phyloP scores from a whole-genome alignment of 2,113 vertebrate species.

The Holacanthus passer region DNA sequence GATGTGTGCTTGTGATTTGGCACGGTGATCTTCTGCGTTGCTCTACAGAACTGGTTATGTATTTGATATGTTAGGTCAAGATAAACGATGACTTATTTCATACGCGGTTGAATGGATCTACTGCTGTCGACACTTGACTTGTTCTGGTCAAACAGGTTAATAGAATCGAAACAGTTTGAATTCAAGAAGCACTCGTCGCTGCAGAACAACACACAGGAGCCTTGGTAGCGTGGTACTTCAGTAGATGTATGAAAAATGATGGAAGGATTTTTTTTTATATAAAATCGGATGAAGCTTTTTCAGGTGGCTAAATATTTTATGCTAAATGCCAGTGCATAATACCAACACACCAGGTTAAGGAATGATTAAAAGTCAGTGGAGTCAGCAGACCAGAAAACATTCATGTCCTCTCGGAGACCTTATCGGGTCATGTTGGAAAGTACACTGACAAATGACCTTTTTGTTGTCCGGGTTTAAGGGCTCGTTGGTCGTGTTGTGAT shows the following conservation, averaged over 20 bases:
- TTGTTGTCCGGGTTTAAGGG: neutral
- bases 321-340: neutral
- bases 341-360: neutral
- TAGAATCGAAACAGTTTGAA: neutral
- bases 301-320: neutral
- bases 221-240: neutral
- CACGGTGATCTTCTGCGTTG: neutral
- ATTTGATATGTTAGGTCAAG: neutral
- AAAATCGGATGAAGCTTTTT: neutral
- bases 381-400: neutral
- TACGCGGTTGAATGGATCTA: neutral
- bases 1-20: too few species aligned
- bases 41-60: neutral
- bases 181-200: conserved; percentile 2
- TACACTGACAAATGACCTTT: neutral
- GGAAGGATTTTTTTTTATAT: neutral
- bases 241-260: neutral
- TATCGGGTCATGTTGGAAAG: neutral
- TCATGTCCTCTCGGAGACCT: neutral
- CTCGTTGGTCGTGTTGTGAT: conserved; percentile 5
- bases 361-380: neutral
- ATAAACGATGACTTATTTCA: neutral
- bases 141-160: too few species aligned
- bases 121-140: too few species aligned
- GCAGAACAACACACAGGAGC: neutral